Evolutionary conservation across 2,797 vertebrate genomes (phyloP).

Genomic region (Oceanodroma leucorhoa): DNA sequence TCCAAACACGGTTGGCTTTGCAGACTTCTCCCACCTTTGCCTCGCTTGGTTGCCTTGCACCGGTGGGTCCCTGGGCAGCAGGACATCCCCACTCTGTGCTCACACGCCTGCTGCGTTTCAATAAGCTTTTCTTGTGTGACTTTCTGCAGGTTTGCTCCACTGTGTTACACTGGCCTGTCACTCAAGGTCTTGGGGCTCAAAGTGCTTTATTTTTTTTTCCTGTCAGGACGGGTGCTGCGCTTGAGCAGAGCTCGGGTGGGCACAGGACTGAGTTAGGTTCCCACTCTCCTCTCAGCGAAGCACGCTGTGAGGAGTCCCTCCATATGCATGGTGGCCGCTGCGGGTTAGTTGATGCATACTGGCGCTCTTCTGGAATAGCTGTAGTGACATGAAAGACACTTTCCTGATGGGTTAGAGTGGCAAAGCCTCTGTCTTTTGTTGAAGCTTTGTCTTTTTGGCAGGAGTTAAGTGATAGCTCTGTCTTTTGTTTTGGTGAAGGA

Average conservation of each 20-base stretch:
- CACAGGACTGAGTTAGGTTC: not conserved
- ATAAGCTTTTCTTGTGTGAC: not conserved
- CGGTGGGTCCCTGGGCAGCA: not conserved
- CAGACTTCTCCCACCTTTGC: not conserved
- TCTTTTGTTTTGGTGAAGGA: not conserved
- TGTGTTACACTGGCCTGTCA: not conserved
- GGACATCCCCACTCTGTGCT: not conserved
- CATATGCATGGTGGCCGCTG: rapidly evolving
- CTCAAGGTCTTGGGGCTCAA: not conserved
- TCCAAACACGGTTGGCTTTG: slow-evolving; percentile 55
- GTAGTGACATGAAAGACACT: not conserved
- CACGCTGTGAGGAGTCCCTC: not conserved
- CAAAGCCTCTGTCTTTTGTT: not conserved
- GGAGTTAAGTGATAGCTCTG: not conserved
- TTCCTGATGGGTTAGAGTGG: not conserved
- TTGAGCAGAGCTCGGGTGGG: not conserved
- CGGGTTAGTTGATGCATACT: not conserved
- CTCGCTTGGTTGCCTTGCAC: slow-evolving; percentile 38
- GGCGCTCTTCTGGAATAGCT: not conserved
- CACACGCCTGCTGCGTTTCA: not conserved
- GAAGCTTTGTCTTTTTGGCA: not conserved
- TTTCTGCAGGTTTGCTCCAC: not conserved
- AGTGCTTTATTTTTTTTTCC: not conserved
- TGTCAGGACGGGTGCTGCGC: not conserved
- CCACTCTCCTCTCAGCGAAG: not conserved